A percentile compares a stretch with the other conserved stretches of the same genome.
phyloP scores from a whole-genome alignment of 2,797 vertebrate species.

The Propithecus perrieri region DNA sequence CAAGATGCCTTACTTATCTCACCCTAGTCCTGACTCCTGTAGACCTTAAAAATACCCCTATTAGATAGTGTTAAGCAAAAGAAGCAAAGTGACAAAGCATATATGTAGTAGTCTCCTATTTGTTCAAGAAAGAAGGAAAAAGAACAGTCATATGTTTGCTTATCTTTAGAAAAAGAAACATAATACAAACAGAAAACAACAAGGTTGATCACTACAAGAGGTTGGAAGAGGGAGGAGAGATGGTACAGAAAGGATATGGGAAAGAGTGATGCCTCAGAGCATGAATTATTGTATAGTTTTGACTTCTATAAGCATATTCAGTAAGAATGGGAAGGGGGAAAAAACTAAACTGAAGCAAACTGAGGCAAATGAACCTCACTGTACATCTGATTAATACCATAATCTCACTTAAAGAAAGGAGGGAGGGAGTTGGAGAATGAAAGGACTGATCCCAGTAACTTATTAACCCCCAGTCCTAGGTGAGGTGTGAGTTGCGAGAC shows the following conservation, averaged over 20 bases:
- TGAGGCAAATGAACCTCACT: neutral
- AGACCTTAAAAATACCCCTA: neutral
- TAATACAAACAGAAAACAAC: neutral
- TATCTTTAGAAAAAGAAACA: neutral
- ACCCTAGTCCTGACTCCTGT: neutral
- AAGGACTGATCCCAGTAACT: neutral
- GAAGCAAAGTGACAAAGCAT: neutral
- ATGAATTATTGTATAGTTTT: neutral
- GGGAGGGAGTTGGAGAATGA: neutral
- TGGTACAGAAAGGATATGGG: neutral
- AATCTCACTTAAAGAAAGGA: neutral
- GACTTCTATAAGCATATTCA: neutral
- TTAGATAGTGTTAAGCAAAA: neutral
- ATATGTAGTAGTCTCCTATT: neutral
- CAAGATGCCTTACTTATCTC: neutral
- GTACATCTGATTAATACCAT: neutral
- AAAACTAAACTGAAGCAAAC: neutral
- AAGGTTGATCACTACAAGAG: neutral
- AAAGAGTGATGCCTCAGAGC: neutral
- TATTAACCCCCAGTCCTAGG: neutral
- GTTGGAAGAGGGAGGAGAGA: neutral
- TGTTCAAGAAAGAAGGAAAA: neutral
- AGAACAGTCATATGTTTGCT: neutral
- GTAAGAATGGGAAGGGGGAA: neutral
- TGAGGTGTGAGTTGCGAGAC: neutral